Percentiles rank a stretch among this genome's conserved stretches.
Conservation (phyloP, 92 coral and sea anemone genomes). For the Umimayanthus chanpuru region DNA sequence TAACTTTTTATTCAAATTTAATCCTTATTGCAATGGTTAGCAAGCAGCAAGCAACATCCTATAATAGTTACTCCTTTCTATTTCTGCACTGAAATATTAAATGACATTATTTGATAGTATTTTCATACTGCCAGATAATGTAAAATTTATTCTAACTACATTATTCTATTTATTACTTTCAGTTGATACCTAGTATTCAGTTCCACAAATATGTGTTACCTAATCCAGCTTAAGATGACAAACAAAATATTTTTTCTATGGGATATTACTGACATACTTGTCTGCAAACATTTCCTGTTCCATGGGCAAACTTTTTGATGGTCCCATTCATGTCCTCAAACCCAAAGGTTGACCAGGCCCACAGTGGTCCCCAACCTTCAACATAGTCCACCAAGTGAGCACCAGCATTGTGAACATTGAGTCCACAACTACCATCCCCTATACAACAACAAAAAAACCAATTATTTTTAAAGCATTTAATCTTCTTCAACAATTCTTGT, state of each 20-base stretch:
- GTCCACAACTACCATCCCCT: slow-evolving; percentile 69
- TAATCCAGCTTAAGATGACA: no score
- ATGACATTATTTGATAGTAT: background rate
- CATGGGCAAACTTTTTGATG: slow-evolving; percentile 54
- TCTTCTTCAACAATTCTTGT: no score
- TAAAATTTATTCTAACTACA: no score
- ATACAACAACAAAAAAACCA: no score
- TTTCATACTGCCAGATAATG: background rate
- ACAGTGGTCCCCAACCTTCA: slow-evolving; percentile 68
- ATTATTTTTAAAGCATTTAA: no score
- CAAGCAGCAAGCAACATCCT: background rate
- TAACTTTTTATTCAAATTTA: background rate
- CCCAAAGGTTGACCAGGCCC: slow-evolving; percentile 73
- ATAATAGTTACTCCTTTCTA: no score
- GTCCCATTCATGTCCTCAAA: slow-evolving; percentile 69
- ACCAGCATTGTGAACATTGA: slow-evolving; percentile 69
- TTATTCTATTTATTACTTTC: no score
- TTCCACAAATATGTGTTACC: no score
- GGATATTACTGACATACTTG: slow-evolving; percentile 33
- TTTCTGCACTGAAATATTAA: background rate
- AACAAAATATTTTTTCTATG: no score
- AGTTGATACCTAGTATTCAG: no score
- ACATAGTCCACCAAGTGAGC: slow-evolving; percentile 65
- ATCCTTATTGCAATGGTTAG: background rate
- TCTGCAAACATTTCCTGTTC: slow-evolving; percentile 68